Evolutionary conservation across 2,797 vertebrate species (phyloP).

Genomic region (Zenarchopterus dispar): DNA sequence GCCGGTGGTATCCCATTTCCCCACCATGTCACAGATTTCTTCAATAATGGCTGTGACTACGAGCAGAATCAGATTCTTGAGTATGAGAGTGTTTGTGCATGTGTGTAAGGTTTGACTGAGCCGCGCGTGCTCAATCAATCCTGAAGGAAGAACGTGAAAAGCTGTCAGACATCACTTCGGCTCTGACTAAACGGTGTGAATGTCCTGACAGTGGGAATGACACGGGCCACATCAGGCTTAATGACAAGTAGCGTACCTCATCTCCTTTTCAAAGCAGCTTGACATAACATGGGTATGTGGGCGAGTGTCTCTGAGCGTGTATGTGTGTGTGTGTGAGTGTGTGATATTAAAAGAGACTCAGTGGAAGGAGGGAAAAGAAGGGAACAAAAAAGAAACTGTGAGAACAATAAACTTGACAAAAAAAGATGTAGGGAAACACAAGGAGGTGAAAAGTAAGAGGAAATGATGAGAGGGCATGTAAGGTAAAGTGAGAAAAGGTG

Average conservation of each 20-base stretch:
- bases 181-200: constrained; percentile 82
- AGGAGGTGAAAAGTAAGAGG: constrained; percentile 33
- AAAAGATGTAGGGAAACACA: constrained; percentile 28
- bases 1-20: constrained; percentile 41
- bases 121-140: constrained; percentile 73
- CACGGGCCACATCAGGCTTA: constrained; percentile 79
- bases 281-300: constrained; percentile 78
- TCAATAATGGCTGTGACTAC: constrained; percentile 52
- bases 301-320: constrained; percentile 23
- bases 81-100: background rate
- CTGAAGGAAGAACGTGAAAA: constrained; percentile 68
- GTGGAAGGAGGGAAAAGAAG: constrained; percentile 12
- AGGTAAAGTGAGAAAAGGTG: constrained; percentile 21
- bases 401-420: constrained; percentile 31
- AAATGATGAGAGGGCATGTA: constrained; percentile 20
- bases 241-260: constrained; percentile 77
- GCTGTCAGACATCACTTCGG: constrained; percentile 80
- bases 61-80: constrained; percentile 54
- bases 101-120: constrained; percentile 54
- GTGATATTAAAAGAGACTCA: constrained; percentile 44
- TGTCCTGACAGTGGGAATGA: constrained; percentile 81
- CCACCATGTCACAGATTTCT: constrained; percentile 53
- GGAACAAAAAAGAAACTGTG: constrained; percentile 26
- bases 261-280: constrained; percentile 65
- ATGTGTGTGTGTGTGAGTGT: constrained; percentile 7